These are phyloP conservation scores for Hemistola chrysoprasaria DNA, from an alignment of 2,888 invertebrate genomes.

Conservation along the genomic window DNA sequence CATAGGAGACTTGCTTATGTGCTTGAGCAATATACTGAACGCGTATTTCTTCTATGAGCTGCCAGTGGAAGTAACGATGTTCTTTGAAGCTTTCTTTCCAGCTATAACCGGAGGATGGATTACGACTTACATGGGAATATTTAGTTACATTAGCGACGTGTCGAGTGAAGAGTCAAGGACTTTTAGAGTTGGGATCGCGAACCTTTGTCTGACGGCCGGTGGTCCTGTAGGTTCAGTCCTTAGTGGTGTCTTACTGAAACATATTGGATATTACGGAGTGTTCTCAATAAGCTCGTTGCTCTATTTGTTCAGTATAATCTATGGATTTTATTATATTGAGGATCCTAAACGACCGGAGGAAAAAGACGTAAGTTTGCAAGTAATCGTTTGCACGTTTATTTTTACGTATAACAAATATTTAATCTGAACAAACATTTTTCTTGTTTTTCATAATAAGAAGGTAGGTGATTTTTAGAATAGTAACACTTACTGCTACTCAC, in stretches of 20 bases:
- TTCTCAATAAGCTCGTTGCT: constrained; percentile 65
- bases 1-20: constrained; percentile 74
- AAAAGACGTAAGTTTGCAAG: constrained; percentile 37
- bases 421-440: no score
- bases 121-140: constrained; percentile 79
- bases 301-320: constrained; percentile 64
- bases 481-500: no score
- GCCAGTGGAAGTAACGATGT: constrained; percentile 75
- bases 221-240: constrained; percentile 66
- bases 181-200: constrained; percentile 81
- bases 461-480: no score
- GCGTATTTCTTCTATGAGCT: constrained; percentile 79
- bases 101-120: constrained; percentile 81
- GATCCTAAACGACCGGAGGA: constrained; percentile 55
- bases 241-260: constrained; percentile 63
- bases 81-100: constrained; percentile 77
- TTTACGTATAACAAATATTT: no score
- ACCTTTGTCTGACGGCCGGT: constrained; percentile 66
- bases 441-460: no score
- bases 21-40: constrained; percentile 73
- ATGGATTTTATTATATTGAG: constrained; percentile 66
- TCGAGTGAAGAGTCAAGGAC: constrained; percentile 81
- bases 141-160: constrained; percentile 83
- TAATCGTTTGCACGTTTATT: no score
- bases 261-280: constrained; percentile 77